phyloP scores from a whole-genome alignment of 2,888 invertebrate species.

The Eupithecia subumbrata region DNA sequence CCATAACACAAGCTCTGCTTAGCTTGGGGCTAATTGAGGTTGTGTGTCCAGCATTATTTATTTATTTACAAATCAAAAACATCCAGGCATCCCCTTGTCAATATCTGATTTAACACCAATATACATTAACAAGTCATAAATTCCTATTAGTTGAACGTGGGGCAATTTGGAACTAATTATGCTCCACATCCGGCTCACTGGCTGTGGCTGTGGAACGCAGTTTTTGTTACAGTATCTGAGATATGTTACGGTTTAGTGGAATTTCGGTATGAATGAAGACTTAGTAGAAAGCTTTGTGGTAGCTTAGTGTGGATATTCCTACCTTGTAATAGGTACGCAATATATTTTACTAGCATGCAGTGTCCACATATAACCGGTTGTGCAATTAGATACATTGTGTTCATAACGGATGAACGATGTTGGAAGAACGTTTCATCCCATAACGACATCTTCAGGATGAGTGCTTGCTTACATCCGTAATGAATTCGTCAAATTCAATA shows the following conservation, averaged over 20 bases:
- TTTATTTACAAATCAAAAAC: no score
- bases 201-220: constrained; percentile 67
- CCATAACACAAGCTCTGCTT: no score
- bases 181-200: constrained; percentile 78
- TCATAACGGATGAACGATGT: no score
- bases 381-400: no score
- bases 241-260: constrained; percentile 69
- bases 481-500: no score
- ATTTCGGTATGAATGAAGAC: constrained; percentile 52
- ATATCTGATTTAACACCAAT: constrained; percentile 11
- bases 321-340: neutral
- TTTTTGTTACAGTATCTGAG: constrained; percentile 57
- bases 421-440: no score
- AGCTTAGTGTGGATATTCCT: constrained; percentile 47
- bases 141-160: constrained; percentile 57
- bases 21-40: no score
- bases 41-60: no score
- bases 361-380: no score
- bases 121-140: constrained; percentile 43
- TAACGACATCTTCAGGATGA: no score
- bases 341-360: no score
- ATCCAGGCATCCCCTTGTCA: neutral
- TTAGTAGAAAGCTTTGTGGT: constrained; percentile 33
- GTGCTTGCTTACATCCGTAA: no score
- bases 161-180: constrained; percentile 78